Evolutionary conservation across 1,140 invertebrate species (phyloP).

Genomic region (Listronotus bonariensis): DNA sequence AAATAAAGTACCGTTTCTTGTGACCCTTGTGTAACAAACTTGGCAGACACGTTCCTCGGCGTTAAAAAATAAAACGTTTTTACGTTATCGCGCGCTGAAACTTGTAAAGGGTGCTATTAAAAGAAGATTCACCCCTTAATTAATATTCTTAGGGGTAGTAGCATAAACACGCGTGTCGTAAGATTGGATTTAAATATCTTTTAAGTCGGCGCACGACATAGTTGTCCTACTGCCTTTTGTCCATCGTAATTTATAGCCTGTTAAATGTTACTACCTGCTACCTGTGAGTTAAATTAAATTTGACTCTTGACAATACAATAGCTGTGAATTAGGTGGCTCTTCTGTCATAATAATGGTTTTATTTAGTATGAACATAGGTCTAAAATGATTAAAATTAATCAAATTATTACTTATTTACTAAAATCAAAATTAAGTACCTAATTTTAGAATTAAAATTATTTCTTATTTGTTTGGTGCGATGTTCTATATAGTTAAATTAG

Average conservation of each 20-base stretch:
- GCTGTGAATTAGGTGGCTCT: not conserved
- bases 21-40: not conserved
- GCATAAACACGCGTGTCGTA: constrained; percentile 9
- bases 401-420: no score
- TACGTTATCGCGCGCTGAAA: constrained; percentile 1
- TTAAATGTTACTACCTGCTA: constrained; percentile 17
- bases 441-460: no score
- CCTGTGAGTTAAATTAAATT: constrained; percentile 7
- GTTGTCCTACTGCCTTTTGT: constrained; percentile 15
- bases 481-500: no score
- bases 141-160: constrained; percentile 7
- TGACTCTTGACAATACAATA: constrained; percentile 9
- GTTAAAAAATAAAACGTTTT: not conserved
- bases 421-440: no score
- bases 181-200: constrained; percentile 23
- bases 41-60: not conserved
- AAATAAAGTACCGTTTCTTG: constrained; percentile 12
- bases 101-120: constrained; percentile 29
- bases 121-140: constrained; percentile 41
- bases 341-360: no score
- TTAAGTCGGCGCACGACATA: constrained; percentile 10
- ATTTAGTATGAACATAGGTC: no score
- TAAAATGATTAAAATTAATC: no score
- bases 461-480: no score
- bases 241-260: constrained; percentile 24